A percentile compares a stretch with the other conserved stretches of the same genome.
Evolutionary conservation across 2,888 invertebrate genomes (phyloP).

Genomic region (Drosophila kambysellisi): DNA sequence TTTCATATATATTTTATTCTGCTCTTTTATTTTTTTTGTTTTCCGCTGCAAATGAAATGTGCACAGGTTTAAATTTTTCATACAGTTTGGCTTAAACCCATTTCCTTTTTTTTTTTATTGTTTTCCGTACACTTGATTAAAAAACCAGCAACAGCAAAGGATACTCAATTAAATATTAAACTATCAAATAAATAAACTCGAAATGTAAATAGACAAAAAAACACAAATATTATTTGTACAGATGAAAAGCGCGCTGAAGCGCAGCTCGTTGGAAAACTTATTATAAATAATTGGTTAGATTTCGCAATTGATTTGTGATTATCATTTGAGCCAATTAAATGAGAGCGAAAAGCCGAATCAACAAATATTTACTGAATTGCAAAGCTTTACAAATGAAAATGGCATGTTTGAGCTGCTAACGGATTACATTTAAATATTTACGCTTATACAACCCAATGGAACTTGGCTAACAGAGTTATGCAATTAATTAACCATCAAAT

Average conservation of each 20-base stretch:
- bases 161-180: slow-evolving; percentile 50
- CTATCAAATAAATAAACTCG: slow-evolving; percentile 6
- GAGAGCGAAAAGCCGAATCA: neutral
- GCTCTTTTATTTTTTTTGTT: slow-evolving; percentile 1
- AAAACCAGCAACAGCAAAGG: slow-evolving; percentile 33
- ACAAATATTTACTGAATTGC: slow-evolving; percentile 5
- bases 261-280: neutral
- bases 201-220: neutral
- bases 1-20: neutral
- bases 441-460: neutral
- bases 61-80: slow-evolving; percentile 68
- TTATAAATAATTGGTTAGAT: slow-evolving; percentile 22
- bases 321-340: slow-evolving; percentile 45
- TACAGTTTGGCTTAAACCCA: slow-evolving; percentile 51
- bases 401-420: neutral
- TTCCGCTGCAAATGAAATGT: slow-evolving; percentile 63
- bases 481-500: neutral
- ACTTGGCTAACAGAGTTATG: neutral
- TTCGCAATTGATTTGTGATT: slow-evolving; percentile 23
- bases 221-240: neutral
- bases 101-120: slow-evolving; percentile 22
- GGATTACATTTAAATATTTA: neutral
- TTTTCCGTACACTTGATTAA: slow-evolving; percentile 44
- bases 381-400: neutral
- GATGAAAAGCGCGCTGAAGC: slow-evolving; percentile 13